Conservation (phyloP, 1,140 invertebrate species). For the Proctacanthus coquilletti region DNA sequence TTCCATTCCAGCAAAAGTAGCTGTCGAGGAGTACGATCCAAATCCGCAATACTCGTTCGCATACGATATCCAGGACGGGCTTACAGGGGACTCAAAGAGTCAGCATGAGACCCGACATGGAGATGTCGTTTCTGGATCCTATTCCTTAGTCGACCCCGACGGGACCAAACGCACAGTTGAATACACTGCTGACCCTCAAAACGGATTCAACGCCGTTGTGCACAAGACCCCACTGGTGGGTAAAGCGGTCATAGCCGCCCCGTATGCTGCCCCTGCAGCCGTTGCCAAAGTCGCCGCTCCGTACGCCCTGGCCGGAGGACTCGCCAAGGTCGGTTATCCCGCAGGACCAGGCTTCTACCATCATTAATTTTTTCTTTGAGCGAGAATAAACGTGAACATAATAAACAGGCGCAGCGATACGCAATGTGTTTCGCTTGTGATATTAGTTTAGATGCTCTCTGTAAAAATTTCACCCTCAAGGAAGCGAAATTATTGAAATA, state of each 20-base stretch:
- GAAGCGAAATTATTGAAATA: no score
- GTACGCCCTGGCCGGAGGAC: constrained; percentile 13
- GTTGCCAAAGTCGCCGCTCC: constrained; percentile 14
- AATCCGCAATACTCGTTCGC: constrained; percentile 40
- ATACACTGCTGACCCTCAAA: constrained; percentile 41
- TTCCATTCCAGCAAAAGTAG: constrained; percentile 23
- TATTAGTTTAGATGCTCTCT: no score
- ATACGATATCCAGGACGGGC: constrained; percentile 39
- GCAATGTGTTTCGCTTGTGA: no score
- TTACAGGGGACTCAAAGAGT: constrained; percentile 41
- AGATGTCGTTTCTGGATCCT: constrained; percentile 47
- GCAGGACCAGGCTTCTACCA: constrained; percentile 12
- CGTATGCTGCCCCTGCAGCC: constrained; percentile 14
- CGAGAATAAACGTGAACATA: no score
- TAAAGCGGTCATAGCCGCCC: constrained; percentile 18
- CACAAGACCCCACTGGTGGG: constrained; percentile 30
- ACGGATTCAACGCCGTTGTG: constrained; percentile 33
- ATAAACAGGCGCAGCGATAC: no score
- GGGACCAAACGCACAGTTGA: constrained; percentile 46
- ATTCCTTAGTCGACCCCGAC: constrained; percentile 46
- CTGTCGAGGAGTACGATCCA: constrained; percentile 34
- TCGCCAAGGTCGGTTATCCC: constrained; percentile 12
- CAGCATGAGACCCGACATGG: constrained; percentile 40
- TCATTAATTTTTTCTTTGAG: no score
- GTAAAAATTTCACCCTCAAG: no score